These are phyloP conservation scores for Myrmophylax atrothorax DNA, from an alignment of 2,113 vertebrate genomes.

Conservation along the genomic window DNA sequence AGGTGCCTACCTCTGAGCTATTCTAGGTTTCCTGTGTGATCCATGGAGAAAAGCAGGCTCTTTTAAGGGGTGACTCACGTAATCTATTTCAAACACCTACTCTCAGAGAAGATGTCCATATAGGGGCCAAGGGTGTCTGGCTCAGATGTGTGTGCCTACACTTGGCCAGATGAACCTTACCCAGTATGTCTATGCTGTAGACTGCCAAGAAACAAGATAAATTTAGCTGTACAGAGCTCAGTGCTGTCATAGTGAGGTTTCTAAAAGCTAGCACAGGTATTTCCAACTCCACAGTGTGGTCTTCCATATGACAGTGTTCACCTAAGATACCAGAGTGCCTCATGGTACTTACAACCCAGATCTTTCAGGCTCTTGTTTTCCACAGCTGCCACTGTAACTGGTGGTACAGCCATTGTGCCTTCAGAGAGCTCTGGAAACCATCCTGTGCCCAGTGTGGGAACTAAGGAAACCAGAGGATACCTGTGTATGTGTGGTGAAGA, in stretches of 20 bases:
- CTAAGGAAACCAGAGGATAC: neutral
- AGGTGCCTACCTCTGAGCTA: conserved; percentile 49
- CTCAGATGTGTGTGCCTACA: conserved; percentile 39
- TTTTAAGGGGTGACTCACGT: conserved; percentile 43
- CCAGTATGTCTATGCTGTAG: conserved; percentile 11
- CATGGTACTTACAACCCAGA: neutral
- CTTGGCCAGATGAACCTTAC: conserved; percentile 56
- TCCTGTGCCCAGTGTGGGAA: rapidly evolving
- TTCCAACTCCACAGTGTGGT: neutral
- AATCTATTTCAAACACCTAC: conserved; percentile 49
- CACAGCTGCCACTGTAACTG: neutral
- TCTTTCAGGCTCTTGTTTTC: neutral
- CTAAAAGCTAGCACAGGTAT: conserved; percentile 24
- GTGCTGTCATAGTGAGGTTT: neutral
- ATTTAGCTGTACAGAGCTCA: conserved; percentile 5
- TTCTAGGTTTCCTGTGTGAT: conserved; percentile 31
- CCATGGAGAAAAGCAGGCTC: neutral
- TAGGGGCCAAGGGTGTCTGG: conserved; percentile 58
- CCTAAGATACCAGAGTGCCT: neutral
- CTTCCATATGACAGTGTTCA: neutral
- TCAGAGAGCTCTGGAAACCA: neutral
- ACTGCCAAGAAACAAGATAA: conserved; percentile 45
- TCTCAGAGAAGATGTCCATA: conserved; percentile 38
- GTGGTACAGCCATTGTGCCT: neutral
- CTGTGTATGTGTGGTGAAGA: neutral